Conservation (phyloP, 2,113 vertebrate genomes). For the Dromiciops gliroides region DNA sequence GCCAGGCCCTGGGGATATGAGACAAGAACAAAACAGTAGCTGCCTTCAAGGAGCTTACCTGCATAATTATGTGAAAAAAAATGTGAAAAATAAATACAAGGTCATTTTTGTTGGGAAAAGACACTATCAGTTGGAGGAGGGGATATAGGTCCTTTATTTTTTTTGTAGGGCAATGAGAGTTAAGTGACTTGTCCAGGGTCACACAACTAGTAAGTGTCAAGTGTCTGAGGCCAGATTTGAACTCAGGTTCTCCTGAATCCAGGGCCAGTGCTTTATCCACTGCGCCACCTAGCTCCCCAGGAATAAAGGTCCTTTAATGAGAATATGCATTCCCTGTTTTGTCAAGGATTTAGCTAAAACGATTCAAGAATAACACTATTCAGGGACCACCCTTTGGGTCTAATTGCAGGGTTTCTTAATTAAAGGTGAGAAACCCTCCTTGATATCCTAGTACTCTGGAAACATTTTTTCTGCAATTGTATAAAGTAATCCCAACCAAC, state of each 20-base stretch:
- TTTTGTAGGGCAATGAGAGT: too few species aligned
- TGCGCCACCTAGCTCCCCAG: too few species aligned
- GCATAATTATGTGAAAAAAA: too few species aligned
- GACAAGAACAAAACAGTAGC: not conserved
- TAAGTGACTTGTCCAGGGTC: too few species aligned
- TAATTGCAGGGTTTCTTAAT: not conserved
- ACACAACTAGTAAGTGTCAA: too few species aligned
- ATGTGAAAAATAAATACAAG: not conserved
- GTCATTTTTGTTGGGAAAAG: not conserved
- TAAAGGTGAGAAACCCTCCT: not conserved
- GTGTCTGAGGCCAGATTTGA: too few species aligned
- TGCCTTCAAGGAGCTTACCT: not conserved
- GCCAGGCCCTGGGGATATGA: not conserved
- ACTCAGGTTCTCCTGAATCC: too few species aligned
- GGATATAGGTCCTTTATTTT: not conserved
- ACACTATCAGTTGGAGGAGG: not conserved
- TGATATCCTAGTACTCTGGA: not conserved
- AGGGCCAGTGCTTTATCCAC: too few species aligned
- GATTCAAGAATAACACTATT: not conserved
- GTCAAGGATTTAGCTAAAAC: not conserved
- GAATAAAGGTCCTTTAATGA: not conserved
- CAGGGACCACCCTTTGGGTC: not conserved
- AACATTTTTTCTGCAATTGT: not conserved
- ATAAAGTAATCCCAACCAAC: constrained; percentile 34
- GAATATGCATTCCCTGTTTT: not conserved